Base-by-base conservation (phyloP, 2,113 vertebrate species). In the Ictalurus furcatus region DNA sequence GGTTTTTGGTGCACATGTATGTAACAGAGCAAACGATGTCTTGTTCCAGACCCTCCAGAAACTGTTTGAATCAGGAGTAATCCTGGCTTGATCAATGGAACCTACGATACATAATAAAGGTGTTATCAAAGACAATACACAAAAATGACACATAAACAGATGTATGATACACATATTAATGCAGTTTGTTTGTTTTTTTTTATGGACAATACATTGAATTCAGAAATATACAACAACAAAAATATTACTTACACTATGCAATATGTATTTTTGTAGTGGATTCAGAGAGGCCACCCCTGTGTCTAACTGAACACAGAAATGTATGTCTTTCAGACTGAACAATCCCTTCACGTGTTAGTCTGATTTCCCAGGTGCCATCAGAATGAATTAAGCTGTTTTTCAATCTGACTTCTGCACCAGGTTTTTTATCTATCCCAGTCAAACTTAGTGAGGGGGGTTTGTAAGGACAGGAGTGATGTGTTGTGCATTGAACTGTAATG, bases 401-500 rank as follows among this genome's bases (percentile, higher is more conserved):
- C 1, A 71, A 6, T 0, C 0, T 40, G n/a, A 71, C 34, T 1
- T 9, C 1, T 58, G 28, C 9, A n/a, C 23, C 0, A 0, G 9
- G 37, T 23, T 1, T n/a, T 14, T 25, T 87, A 4, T 86, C 21
- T 17, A 76, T 25, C 4, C 87, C 84, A 48, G 84, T 93, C 48
- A 95, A 28, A 19, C 6, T 91, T 78, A 95, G 86, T 71, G 6
- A n/a, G 3, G 93, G 94, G 11, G 79, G 74, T 0, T 30, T 0
- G 8, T 21, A 14, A 34, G 88, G 65, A 87, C 94, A 94, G 1
- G 90, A 92, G 90, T 94, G 92, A 28, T 61, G 19, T 44, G 89
- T 91, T n/a, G 2, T 79, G 89, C 93, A 95, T 17, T 84, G 23
- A 40, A 94, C 92, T 11, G 16, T 92, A 54, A 95, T 91, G 0